These are phyloP conservation scores for Argyresthia goedartella DNA, from an alignment of 2,888 invertebrate species.

Conservation along the genomic window DNA sequence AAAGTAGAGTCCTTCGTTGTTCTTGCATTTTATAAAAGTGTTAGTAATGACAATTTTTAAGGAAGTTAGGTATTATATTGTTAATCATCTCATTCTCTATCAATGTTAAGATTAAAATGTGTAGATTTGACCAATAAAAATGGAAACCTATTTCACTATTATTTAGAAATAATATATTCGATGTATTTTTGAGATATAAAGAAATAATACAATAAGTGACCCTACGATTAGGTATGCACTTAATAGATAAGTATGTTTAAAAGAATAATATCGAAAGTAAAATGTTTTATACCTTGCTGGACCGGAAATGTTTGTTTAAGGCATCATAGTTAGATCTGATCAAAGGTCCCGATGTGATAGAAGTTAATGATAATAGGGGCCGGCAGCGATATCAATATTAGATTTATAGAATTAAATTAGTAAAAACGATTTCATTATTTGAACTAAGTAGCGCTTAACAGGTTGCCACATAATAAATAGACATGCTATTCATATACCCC, in stretches of 20 bases:
- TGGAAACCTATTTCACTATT: neutral
- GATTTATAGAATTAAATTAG: too few species aligned
- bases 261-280: neutral
- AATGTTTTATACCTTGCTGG: neutral
- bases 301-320: neutral
- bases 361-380: neutral
- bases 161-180: neutral
- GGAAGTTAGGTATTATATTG: neutral
- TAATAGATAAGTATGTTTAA: too few species aligned
- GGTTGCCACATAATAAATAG: too few species aligned
- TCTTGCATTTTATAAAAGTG: slow-evolving; percentile 5
- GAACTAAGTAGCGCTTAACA: too few species aligned
- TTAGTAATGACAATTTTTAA: neutral
- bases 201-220: too few species aligned
- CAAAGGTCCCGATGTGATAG: too few species aligned
- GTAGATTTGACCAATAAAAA: too few species aligned
- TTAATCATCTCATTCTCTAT: neutral
- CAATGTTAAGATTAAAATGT: neutral
- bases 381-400: too few species aligned
- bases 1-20: slow-evolving; percentile 28
- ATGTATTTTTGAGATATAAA: slow-evolving; percentile 1
- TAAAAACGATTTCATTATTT: too few species aligned
- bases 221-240: too few species aligned
- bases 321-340: too few species aligned
- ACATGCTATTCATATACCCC: too few species aligned